Evolutionary conservation across 2,797 vertebrate species (phyloP).

Genomic region (Toxotes lorentzi): DNA sequence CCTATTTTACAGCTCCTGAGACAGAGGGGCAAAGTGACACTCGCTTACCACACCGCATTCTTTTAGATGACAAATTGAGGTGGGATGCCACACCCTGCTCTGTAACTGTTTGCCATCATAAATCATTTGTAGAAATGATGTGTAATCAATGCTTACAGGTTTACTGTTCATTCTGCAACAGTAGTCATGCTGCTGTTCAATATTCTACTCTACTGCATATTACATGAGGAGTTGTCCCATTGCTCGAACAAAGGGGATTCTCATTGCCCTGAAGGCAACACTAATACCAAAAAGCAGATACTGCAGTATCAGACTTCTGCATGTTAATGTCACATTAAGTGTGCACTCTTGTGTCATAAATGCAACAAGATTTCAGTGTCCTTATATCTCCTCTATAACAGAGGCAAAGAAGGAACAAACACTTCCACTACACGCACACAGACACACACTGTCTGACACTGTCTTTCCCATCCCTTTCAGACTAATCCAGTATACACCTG

Average conservation of each 20-base stretch:
- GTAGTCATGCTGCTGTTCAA: slow-evolving; percentile 43
- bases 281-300: slow-evolving; percentile 55
- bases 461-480: slow-evolving; percentile 31
- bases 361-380: slow-evolving; percentile 9
- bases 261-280: slow-evolving; percentile 63
- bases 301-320: slow-evolving; percentile 49
- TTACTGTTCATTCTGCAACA: slow-evolving; percentile 51
- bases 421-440: slow-evolving; percentile 3
- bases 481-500: slow-evolving; percentile 61
- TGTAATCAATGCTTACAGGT: slow-evolving; percentile 64
- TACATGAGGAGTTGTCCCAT: slow-evolving; percentile 68
- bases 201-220: slow-evolving; percentile 68
- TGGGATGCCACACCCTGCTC: slow-evolving; percentile 44
- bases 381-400: slow-evolving; percentile 18
- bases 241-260: slow-evolving; percentile 65
- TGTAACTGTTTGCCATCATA: slow-evolving; percentile 55
- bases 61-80: slow-evolving; percentile 60
- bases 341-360: slow-evolving; percentile 19
- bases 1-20: slow-evolving; percentile 57
- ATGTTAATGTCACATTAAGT: slow-evolving; percentile 61
- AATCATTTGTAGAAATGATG: slow-evolving; percentile 58
- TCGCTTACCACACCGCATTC: slow-evolving; percentile 35
- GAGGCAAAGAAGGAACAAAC: slow-evolving; percentile 33
- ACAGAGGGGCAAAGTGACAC: slow-evolving; percentile 52
- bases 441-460: neutral